Evolutionary conservation across 2,888 invertebrate genomes (phyloP), one percentile per base, ranked within the genome.

Genomic region (Cephus runcator): DNA sequence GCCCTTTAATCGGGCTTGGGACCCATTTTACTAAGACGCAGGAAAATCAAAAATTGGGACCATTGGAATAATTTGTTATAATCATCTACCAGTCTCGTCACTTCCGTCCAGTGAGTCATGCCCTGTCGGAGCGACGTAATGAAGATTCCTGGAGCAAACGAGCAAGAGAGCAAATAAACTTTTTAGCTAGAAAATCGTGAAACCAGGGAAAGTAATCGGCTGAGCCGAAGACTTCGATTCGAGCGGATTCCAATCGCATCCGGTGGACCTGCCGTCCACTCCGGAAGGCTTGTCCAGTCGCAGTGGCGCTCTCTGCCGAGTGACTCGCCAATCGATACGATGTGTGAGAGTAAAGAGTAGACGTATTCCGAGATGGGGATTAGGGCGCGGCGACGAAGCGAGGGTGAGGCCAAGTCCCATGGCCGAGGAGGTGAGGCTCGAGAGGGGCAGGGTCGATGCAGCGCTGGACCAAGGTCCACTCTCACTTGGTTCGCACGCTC

Each of bases 391-490:
- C 89, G 88, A 87, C 87, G 90, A 78, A 81, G 79, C 78, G 56
- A 71, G 78, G 75, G 84, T 76, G 81, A 82, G 81, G 82, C 56
- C 56, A 56, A 56, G 56, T 23, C 56, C 23, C 56, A 9, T 9
- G 56, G 56, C 56, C 56, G 56, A 56, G 56, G 56, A 9, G 56
- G 77, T 78, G 36, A 30, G 80, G 76, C 79, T 79, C 79, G 83
- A 86, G 85, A 86, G 89, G 88, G 85, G 87, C 85, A 88, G 88
- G 90, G 90, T 90, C 90, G 90, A 90, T 90, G 90, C 89, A 89
- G 86, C 85, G 88, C 90, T 89, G 89, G 90, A 90, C 90, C 90
- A 89, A 90, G 90, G 90, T 90, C 90, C 90, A 89, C 90, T 90
- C 90, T 89, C 89, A 89, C 90, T 90, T 88, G 86, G 86, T 80